Conservation (phyloP, 2,888 invertebrate species). For the Zele albiditarsus region DNA sequence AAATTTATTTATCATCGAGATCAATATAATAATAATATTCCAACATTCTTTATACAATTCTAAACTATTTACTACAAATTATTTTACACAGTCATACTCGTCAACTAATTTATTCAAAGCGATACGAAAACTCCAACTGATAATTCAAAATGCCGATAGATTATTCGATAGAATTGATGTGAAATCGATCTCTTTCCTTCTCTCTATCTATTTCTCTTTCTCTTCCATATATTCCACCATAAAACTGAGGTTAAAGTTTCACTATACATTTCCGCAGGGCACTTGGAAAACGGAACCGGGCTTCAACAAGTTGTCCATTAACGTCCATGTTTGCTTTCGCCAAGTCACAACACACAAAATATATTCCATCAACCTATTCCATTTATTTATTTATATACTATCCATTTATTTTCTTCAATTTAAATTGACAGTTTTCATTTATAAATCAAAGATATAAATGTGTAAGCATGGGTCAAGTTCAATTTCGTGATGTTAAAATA, state of each 20-base stretch:
- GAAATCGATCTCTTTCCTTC: not conserved
- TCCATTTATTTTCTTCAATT: not conserved
- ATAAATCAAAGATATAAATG: conserved; percentile 1
- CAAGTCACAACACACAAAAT: not conserved
- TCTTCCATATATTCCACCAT: not conserved
- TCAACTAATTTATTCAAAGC: too few relatives aligned
- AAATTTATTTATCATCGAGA: too few relatives aligned
- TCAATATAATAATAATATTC: too few relatives aligned
- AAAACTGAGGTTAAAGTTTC: conserved; percentile 28
- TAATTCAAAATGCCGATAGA: not conserved
- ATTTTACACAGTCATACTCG: too few relatives aligned
- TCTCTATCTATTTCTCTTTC: not conserved
- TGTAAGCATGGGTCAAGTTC: conserved; percentile 8
- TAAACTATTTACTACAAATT: too few relatives aligned
- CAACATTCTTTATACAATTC: too few relatives aligned
- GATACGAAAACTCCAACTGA: too few relatives aligned
- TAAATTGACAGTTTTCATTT: not conserved
- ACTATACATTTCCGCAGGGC: conserved; percentile 24
- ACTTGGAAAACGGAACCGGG: conserved; percentile 22
- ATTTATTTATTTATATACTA: not conserved
- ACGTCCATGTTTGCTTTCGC: conserved; percentile 30
- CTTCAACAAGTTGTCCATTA: conserved; percentile 18
- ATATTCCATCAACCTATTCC: not conserved
- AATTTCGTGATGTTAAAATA: conserved; percentile 7
- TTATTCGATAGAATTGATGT: not conserved